phyloP scores from a whole-genome alignment of 2,888 invertebrate species.

The Hyppa rectilinea region DNA sequence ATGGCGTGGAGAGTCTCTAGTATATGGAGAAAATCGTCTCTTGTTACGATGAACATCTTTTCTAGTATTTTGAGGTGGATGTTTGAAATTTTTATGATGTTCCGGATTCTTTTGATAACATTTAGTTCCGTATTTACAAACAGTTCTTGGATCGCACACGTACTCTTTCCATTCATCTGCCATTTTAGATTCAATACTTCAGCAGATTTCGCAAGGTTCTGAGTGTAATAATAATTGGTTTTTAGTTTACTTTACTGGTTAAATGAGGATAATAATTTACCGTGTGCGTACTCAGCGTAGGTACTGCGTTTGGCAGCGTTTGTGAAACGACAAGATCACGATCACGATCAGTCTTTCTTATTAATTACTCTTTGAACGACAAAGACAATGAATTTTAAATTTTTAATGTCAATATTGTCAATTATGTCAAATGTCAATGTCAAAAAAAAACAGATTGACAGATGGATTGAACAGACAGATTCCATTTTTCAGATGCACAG shows the following conservation, averaged over 20 bases:
- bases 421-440: constrained; percentile 9
- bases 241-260: neutral
- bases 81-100: constrained; percentile 94
- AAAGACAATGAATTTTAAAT: no score
- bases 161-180: constrained; percentile 82
- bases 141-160: constrained; percentile 85
- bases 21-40: constrained; percentile 74
- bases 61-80: constrained; percentile 90
- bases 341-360: no score
- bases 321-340: no score
- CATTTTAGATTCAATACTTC: constrained; percentile 70
- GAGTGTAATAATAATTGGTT: neutral
- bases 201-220: neutral
- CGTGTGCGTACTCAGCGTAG: no score
- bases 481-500: neutral
- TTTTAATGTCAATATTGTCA: no score
- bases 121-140: constrained; percentile 94
- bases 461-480: no score
- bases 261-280: no score
- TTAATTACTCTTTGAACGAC: no score
- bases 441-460: no score
- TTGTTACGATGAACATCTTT: constrained; percentile 65
- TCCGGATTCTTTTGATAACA: constrained; percentile 96
- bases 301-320: no score
- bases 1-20: constrained; percentile 54